A percentile compares a stretch with the other conserved stretches of the same genome.
phyloP scores from a whole-genome alignment of 2,797 vertebrate species.

The Anabas testudineus region DNA sequence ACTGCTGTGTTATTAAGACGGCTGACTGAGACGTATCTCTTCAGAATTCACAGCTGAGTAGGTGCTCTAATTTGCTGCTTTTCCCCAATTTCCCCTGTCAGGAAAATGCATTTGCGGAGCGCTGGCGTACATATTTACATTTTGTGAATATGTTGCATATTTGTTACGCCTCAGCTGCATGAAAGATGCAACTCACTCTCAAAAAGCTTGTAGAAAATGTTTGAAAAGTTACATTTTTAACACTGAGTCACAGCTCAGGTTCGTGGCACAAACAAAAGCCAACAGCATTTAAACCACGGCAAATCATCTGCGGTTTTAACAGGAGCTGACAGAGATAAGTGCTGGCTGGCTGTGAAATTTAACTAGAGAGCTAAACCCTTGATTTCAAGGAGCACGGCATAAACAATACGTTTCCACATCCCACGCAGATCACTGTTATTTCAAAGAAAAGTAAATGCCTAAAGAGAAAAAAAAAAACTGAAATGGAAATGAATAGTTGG shows the following conservation, averaged over 20 bases:
- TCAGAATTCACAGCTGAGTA: constrained; percentile 53
- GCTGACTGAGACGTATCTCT: constrained; percentile 55
- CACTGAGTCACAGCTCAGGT: constrained; percentile 48
- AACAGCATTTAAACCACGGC: constrained; percentile 50
- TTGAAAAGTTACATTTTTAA: constrained; percentile 16
- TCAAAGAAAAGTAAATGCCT: constrained; percentile 63
- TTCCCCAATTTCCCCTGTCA: constrained; percentile 48
- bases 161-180: constrained; percentile 37
- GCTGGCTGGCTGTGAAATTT: constrained; percentile 68
- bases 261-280: constrained; percentile 43
- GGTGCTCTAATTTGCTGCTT: constrained; percentile 57
- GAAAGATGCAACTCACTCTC: constrained; percentile 35
- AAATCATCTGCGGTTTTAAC: constrained; percentile 61
- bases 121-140: constrained; percentile 24
- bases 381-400: constrained; percentile 64
- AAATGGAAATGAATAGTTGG: constrained; percentile 45
- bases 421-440: constrained; percentile 61
- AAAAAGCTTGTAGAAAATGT: constrained; percentile 31
- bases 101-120: constrained; percentile 44
- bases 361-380: constrained; percentile 67
- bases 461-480: constrained; percentile 44
- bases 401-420: constrained; percentile 67
- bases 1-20: constrained; percentile 65
- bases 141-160: constrained; percentile 45
- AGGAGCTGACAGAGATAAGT: constrained; percentile 69